These are phyloP conservation scores for Carabus problematicus DNA, from an alignment of 2,888 invertebrate genomes.

Conservation along the genomic window DNA sequence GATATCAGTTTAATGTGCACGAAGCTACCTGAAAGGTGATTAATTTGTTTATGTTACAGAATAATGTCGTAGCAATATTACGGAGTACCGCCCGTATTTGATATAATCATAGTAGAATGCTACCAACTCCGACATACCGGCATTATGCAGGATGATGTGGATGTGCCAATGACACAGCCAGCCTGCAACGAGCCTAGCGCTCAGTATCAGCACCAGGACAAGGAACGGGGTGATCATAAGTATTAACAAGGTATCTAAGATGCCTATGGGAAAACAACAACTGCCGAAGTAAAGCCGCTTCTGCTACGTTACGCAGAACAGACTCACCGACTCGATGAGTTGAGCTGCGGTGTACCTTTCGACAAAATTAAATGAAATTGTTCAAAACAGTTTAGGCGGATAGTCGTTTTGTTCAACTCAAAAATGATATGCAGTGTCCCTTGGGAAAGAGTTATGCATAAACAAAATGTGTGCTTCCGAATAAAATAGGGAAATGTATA, in stretches of 20 bases:
- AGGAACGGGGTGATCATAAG: not conserved
- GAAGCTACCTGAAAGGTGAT: slow-evolving; percentile 39
- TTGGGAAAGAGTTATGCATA: slow-evolving; percentile 13
- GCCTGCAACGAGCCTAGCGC: not conserved
- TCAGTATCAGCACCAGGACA: not conserved
- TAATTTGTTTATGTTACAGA: slow-evolving; percentile 33
- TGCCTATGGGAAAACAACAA: slow-evolving; percentile 7
- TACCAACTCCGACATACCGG: slow-evolving; percentile 1
- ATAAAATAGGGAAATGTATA: no score
- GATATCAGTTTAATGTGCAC: slow-evolving; percentile 37
- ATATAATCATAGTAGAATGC: slow-evolving; percentile 27
- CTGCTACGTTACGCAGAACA: not conserved
- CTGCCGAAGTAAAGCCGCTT: not conserved
- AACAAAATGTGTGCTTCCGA: not conserved
- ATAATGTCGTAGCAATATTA: slow-evolving; percentile 34
- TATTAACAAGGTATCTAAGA: not conserved
- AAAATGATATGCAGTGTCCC: slow-evolving; percentile 20
- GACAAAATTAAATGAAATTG: slow-evolving; percentile 32
- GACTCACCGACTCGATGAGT: not conserved
- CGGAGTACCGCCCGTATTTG: not conserved
- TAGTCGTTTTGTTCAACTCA: slow-evolving; percentile 13
- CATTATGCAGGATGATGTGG: slow-evolving; percentile 21
- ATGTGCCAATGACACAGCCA: not conserved
- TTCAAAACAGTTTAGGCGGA: slow-evolving; percentile 26
- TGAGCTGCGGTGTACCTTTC: not conserved